Evolutionary conservation across 2,888 invertebrate species (phyloP), one percentile per base, ranked within the genome.

Genomic region (Oligia fasciuncula): DNA sequence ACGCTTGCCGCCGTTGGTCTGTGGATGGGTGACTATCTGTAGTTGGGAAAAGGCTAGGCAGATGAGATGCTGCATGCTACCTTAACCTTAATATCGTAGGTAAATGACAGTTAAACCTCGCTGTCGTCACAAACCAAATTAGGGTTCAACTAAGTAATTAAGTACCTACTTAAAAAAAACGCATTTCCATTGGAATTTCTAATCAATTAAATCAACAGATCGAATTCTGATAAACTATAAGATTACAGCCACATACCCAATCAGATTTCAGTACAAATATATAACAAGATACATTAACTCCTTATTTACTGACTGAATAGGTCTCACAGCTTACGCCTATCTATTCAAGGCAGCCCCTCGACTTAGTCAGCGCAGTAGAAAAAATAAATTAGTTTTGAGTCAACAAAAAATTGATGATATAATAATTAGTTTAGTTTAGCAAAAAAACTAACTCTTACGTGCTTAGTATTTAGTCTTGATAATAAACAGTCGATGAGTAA

Each of bases 321-420:
- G 49, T 75, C 75, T 81, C 72, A 35, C 35, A 68, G 71, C 62
- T 79, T 66, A 79, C 79, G 63, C 54, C 51, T 79, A 68, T 49
- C 67, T 76, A 69, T 77, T 81, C 57, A 77, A 49, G 29, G 35
- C 75, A 79, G 73, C 57, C 77, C 75, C 71, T 73, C 76, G 54
- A 80, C 82, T 76, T 75, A 87, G 83, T 85, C 88, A 84, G 87
- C 77, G 65, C 68, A 60, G 69, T 76, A 88, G 92, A 95, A 95
- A 95, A 96, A 96, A 94, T 94, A 94, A 95, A 96, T 96, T 94
- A 95, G 92, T 94, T 95, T 94, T 89, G 87, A 81, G 84, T 81
- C 85, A 86, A 89, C 93, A 95, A 95, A 96, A 95, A 95, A 90
- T 87, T 93, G 93, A 96, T 94, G 92, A 92, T 93, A 93, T 95